Percentiles rank a stretch among this genome's conserved stretches.
Conservation (phyloP, 1,140 invertebrate species). For the Cyphomyrmex costatus region DNA sequence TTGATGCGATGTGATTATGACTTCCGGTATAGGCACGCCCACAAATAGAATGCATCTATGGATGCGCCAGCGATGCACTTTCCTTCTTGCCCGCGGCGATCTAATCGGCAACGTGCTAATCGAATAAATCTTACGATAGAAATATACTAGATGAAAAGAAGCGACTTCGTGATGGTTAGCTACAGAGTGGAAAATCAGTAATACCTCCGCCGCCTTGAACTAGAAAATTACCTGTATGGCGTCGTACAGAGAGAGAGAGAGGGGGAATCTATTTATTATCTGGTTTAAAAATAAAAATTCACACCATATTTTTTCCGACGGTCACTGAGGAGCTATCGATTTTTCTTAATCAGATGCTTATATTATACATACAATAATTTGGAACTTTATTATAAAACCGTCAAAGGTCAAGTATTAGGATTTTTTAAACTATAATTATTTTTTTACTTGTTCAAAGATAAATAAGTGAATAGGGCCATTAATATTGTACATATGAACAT, state of each 20-base stretch:
- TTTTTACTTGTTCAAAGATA: background rate
- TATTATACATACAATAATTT: conserved; percentile 3
- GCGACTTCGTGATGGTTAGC: conserved; percentile 24
- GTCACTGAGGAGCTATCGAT: background rate
- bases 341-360: conserved; percentile 7
- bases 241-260: no score
- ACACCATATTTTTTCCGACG: conserved; percentile 8
- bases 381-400: conserved; percentile 6
- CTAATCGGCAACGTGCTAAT: conserved; percentile 51
- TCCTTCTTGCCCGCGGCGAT: conserved; percentile 48
- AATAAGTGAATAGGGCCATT: background rate
- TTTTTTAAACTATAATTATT: background rate
- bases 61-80: conserved; percentile 51
- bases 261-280: conserved; percentile 45
- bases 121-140: conserved; percentile 42
- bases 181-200: conserved; percentile 48
- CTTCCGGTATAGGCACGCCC: conserved; percentile 54
- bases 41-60: conserved; percentile 17
- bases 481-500: background rate
- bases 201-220: conserved; percentile 36
- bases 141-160: conserved; percentile 44
- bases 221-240: conserved; percentile 54
- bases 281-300: conserved; percentile 34
- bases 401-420: background rate
- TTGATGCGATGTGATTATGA: conserved; percentile 50